Evolutionary conservation across 2,888 invertebrate species (phyloP).

Genomic region (Aphelenchoides bicaudatus): DNA sequence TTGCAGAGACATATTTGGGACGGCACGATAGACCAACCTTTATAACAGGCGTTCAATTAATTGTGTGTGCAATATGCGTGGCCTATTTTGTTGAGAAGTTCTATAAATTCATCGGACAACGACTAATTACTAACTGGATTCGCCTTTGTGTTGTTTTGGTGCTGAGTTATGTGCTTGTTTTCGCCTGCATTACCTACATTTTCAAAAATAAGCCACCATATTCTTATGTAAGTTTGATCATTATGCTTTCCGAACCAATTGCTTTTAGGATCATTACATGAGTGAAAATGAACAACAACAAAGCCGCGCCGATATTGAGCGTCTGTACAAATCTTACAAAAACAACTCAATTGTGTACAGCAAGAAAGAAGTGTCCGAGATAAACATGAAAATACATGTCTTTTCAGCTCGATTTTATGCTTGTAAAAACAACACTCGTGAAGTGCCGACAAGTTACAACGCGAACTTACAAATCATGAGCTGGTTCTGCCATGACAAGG

Average conservation of each 20-base stretch:
- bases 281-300: neutral
- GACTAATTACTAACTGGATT: neutral
- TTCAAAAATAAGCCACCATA: neutral
- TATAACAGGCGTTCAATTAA: neutral
- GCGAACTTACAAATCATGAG: neutral
- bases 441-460: neutral
- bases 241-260: neutral
- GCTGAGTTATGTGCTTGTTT: neutral
- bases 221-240: neutral
- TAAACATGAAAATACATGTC: constrained; percentile 2
- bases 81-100: constrained; percentile 6
- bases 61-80: neutral
- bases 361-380: neutral
- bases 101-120: neutral
- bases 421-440: neutral
- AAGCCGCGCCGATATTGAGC: neutral
- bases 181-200: neutral
- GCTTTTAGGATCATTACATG: neutral
- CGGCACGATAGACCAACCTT: neutral
- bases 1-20: neutral
- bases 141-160: neutral
- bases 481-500: constrained; percentile 10
- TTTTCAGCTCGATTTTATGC: constrained; percentile 1
- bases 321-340: neutral
- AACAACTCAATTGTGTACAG: neutral